Base-by-base conservation (phyloP, 2,113 vertebrate genomes). In the Typhlomys cinereus region DNA sequence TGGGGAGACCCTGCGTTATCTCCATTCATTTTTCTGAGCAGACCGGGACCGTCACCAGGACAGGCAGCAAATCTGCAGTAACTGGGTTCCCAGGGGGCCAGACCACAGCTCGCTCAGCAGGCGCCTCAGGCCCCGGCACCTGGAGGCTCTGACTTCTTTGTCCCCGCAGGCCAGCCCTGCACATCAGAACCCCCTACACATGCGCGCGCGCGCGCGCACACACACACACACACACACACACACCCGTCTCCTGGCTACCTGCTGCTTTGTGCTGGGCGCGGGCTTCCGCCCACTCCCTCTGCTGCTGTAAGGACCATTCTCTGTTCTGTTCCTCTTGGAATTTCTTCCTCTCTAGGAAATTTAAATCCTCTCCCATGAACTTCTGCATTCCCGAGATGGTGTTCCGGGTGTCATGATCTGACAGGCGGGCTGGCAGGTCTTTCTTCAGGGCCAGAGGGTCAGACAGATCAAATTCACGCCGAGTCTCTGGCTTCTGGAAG, bases 271-370 rank as follows among this genome's bases (percentile, higher is more conserved):
- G 97, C 27, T 97, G 92, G 2, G 97, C 97, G 17, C 96, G 97
- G 2, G 97, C 96, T 18, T 89, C 76, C n/a, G 97, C 93, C 90
- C 46, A 92, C 1, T 99, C 98, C 0, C 94, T 90, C 50, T 98
- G 98, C 87, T 99, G 99, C 59, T 99, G 98, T 80, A 98, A 88
- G 79, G 94, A 97, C 99, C 99, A 99, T 39, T 98, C 97, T 48
- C 98, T 97, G 39, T 98, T 97, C 96, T 99, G 99, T 85, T 99
- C 98, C 96, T 97, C 97, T 92, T 99, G 99, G 79, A 98, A 98
- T 90, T 91, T 98, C 89, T 76, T 96, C 52, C 99, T 97, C 64
- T 96, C 88, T 1, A 31, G 6, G 29, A 92, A 92, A 71, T 97
- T 97, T 12, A 97, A 94, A 85, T 99, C 99, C 95, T 99, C 99